These are phyloP conservation scores for Macrochelys suwanniensis DNA, from an alignment of 2,797 vertebrate species.

Conservation along the genomic window DNA sequence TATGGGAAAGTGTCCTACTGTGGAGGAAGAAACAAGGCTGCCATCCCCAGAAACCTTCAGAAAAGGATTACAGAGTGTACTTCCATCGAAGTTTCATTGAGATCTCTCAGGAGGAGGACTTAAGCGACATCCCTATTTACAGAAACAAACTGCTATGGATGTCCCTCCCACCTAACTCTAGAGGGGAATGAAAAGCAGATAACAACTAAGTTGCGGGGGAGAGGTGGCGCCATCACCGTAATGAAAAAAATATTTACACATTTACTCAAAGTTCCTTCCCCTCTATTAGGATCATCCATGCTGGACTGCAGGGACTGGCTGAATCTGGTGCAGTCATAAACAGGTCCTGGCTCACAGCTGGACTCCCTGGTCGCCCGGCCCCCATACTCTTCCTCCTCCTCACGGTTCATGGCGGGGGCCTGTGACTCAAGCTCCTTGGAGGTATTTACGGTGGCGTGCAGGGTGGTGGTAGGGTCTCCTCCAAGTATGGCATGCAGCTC, in stretches of 20 bases:
- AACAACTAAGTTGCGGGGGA: neutral
- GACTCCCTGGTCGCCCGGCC: neutral
- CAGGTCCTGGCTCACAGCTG: neutral
- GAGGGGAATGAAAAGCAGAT: neutral
- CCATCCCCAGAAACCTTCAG: neutral
- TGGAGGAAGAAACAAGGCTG: neutral
- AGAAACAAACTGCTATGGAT: neutral
- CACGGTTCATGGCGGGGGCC: neutral
- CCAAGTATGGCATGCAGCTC: neutral
- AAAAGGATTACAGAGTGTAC: neutral
- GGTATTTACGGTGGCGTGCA: neutral
- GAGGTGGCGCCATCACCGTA: too few relatives aligned
- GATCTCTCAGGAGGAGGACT: neutral
- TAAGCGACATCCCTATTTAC: neutral
- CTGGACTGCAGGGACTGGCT: neutral
- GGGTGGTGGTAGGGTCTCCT: too few relatives aligned
- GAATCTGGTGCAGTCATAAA: neutral
- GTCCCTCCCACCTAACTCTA: neutral
- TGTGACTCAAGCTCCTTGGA: neutral
- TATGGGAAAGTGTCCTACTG: neutral
- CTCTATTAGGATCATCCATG: neutral
- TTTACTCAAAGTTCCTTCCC: neutral
- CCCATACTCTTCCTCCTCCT: neutral
- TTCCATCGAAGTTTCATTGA: neutral
- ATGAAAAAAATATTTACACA: neutral